Conservation (phyloP, 2,888 invertebrate species). For the Apotomis capreana region DNA sequence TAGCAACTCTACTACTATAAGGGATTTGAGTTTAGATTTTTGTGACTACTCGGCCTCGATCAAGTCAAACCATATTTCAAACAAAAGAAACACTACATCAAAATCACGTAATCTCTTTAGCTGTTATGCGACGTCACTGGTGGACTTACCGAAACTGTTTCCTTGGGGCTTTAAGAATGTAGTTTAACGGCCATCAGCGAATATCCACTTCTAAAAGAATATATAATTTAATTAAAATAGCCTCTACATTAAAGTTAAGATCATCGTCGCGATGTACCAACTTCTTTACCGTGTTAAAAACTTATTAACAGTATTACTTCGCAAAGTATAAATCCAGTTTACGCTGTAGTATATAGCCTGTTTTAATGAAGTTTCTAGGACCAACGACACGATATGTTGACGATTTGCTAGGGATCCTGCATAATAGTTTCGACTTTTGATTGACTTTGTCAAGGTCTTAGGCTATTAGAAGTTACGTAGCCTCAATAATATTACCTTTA, state of each 20-base stretch:
- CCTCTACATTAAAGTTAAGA: neutral
- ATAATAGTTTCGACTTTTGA: conserved; percentile 2
- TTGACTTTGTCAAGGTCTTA: neutral
- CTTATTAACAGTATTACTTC: conserved; percentile 6
- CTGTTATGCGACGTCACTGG: no score
- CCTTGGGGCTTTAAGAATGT: no score
- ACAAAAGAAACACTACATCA: no score
- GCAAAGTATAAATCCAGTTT: conserved; percentile 8
- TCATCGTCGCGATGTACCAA: neutral
- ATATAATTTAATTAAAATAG: neutral
- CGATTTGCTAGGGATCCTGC: neutral
- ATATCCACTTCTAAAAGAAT: neutral
- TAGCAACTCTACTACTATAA: no score
- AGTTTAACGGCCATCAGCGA: no score
- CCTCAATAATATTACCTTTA: neutral
- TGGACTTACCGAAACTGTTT: no score
- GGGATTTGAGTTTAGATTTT: no score
- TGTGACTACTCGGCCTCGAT: no score
- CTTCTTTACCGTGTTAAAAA: neutral
- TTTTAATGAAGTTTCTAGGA: conserved; percentile 1
- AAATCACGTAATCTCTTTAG: no score
- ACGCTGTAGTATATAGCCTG: neutral
- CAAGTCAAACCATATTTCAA: no score
- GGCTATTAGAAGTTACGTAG: neutral
- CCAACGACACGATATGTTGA: conserved; percentile 11